A percentile compares a stretch with the other conserved stretches of the same genome.
phyloP scores from a whole-genome alignment of 1,140 invertebrate species.

The Proales similis region DNA sequence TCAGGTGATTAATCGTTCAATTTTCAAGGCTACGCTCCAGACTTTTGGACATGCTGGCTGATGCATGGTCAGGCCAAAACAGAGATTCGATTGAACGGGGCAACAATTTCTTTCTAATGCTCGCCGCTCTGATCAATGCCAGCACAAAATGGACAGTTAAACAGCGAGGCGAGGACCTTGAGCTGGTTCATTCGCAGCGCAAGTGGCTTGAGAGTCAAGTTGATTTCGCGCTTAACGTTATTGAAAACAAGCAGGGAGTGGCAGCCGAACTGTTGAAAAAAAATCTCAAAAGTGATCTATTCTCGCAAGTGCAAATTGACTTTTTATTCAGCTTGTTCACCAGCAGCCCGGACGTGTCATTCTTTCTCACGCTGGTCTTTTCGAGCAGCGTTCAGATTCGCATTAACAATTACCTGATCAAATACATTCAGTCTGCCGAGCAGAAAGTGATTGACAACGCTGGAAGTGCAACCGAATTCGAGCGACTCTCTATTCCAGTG shows the following conservation, averaged over 20 bases:
- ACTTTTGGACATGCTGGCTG: slow-evolving; percentile 18
- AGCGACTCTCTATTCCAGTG: slow-evolving; percentile 1
- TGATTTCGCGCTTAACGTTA: slow-evolving; percentile 30
- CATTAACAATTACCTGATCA: slow-evolving; percentile 13
- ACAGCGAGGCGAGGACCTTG: background rate
- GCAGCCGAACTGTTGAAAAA: slow-evolving; percentile 15
- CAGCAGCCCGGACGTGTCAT: background rate
- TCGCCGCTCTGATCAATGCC: background rate
- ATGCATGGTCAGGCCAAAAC: background rate
- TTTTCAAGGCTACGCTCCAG: background rate
- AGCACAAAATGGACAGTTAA: background rate
- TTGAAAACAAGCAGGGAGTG: slow-evolving; percentile 21
- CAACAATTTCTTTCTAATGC: slow-evolving; percentile 3
- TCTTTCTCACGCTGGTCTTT: slow-evolving; percentile 4
- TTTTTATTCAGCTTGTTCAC: slow-evolving; percentile 17
- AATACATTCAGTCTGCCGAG: slow-evolving; percentile 11
- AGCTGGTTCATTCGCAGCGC: background rate
- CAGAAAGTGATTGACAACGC: background rate
- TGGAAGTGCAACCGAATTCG: too few relatives aligned
- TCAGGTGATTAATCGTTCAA: background rate
- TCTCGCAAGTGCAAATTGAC: background rate
- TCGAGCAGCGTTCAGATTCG: slow-evolving; percentile 5
- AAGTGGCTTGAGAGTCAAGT: slow-evolving; percentile 21
- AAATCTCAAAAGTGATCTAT: slow-evolving; percentile 9
- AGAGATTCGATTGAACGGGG: background rate